phyloP scores from a whole-genome alignment of 2,888 invertebrate species.

The Aphrophora alni region DNA sequence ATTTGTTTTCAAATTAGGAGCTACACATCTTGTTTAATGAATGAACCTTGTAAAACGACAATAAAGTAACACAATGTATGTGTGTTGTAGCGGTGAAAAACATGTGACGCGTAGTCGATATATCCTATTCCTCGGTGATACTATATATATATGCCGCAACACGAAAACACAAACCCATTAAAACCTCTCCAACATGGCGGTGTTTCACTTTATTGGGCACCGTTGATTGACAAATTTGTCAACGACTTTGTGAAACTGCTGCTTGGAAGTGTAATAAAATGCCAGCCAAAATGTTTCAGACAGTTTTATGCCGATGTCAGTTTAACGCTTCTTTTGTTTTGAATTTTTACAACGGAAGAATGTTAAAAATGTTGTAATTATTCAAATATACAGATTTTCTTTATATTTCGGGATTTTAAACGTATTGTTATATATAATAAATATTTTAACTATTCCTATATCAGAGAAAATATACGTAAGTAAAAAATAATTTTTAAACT shows the following conservation, averaged over 20 bases:
- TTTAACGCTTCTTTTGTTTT: not conserved
- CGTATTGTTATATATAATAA: no score
- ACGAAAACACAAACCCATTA: not conserved
- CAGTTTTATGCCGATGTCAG: not conserved
- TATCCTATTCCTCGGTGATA: not conserved
- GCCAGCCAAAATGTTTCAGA: not conserved
- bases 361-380: no score
- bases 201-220: not conserved
- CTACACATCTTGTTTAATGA: slow-evolving; percentile 6
- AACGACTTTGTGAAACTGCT: not conserved
- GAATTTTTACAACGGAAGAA: not conserved
- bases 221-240: not conserved
- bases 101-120: not conserved
- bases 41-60: not conserved
- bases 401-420: no score
- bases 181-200: not conserved
- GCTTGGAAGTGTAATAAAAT: not conserved
- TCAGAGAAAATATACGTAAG: no score
- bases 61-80: not conserved
- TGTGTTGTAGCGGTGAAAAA: not conserved
- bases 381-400: no score
- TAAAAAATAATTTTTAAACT: no score
- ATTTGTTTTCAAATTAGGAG: slow-evolving; percentile 2
- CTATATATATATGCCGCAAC: not conserved
- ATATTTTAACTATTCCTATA: no score